These are phyloP conservation scores for Dendroctonus ponderosae DNA, from an alignment of 1,140 invertebrate genomes.

Conservation along the genomic window DNA sequence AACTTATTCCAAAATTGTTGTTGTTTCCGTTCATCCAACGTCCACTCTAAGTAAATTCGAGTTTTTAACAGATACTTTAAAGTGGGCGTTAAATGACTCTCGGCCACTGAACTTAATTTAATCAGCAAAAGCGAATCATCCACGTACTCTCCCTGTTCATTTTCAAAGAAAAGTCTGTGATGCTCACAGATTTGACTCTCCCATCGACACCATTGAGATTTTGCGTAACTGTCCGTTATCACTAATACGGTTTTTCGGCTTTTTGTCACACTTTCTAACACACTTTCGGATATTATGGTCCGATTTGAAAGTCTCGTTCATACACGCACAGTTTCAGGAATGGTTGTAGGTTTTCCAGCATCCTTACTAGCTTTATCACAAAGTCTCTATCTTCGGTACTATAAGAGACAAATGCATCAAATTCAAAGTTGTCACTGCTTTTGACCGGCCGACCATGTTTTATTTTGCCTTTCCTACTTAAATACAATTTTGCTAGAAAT, in stretches of 20 bases:
- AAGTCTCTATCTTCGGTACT: constrained; percentile 63
- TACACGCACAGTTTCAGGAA: constrained; percentile 63
- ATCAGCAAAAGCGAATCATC: constrained; percentile 61
- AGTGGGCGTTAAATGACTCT: constrained; percentile 56
- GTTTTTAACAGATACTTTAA: constrained; percentile 61
- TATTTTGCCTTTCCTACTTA: constrained; percentile 51
- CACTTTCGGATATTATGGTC: constrained; percentile 62
- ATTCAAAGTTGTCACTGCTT: constrained; percentile 51
- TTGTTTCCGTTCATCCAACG: constrained; percentile 51
- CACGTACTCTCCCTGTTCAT: constrained; percentile 47
- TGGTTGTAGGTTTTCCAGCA: constrained; percentile 57
- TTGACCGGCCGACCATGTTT: constrained; percentile 29
- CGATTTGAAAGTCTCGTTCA: constrained; percentile 65
- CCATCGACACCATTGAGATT: constrained; percentile 67
- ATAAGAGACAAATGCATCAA: constrained; percentile 68
- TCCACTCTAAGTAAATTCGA: constrained; percentile 61
- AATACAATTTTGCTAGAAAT: constrained; percentile 53
- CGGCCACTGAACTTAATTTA: constrained; percentile 57
- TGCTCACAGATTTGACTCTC: constrained; percentile 63
- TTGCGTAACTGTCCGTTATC: constrained; percentile 63
- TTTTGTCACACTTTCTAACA: constrained; percentile 58
- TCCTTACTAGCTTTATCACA: constrained; percentile 57
- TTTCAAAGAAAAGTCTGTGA: constrained; percentile 54
- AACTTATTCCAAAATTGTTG: constrained; percentile 57
- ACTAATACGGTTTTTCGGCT: constrained; percentile 63